These are phyloP conservation scores for Edolisoma coerulescens DNA, from an alignment of 2,113 vertebrate genomes.

Conservation along the genomic window DNA sequence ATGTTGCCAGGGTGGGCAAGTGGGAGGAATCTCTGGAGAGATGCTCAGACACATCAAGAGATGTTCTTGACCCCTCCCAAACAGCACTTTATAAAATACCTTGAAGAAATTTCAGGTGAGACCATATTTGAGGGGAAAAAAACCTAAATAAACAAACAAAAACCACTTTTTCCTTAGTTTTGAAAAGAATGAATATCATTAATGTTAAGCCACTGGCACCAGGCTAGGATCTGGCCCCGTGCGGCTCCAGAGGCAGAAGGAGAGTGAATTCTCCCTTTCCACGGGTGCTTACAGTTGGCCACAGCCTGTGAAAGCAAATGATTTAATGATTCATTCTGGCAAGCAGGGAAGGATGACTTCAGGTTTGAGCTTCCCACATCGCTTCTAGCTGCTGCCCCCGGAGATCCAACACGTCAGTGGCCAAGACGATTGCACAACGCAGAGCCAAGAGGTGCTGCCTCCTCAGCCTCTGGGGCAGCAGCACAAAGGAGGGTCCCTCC, in stretches of 20 bases:
- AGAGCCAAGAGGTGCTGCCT: not conserved
- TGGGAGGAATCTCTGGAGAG: not conserved
- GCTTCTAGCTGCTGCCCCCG: not conserved
- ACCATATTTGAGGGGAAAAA: fast-evolving
- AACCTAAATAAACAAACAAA: not conserved
- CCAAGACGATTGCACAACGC: not conserved
- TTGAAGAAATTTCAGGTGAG: not conserved
- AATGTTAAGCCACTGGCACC: not conserved
- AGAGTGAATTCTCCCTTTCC: conserved; percentile 10
- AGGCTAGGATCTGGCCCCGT: not conserved
- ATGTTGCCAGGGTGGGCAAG: fast-evolving
- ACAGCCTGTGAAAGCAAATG: conserved; percentile 14
- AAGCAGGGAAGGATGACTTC: conserved; percentile 45
- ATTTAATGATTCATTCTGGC: conserved; percentile 48
- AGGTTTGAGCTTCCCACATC: conserved; percentile 49
- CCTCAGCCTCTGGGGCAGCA: not conserved
- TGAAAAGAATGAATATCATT: not conserved
- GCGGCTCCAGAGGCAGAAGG: not conserved
- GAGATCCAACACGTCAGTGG: not conserved
- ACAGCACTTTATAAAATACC: not conserved
- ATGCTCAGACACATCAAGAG: not conserved
- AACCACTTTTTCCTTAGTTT: not conserved
- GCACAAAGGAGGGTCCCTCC: not conserved
- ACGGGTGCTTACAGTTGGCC: not conserved
- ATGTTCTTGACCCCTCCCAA: not conserved